Conservation (phyloP, 2,797 vertebrate species). For the Falco biarmicus region DNA sequence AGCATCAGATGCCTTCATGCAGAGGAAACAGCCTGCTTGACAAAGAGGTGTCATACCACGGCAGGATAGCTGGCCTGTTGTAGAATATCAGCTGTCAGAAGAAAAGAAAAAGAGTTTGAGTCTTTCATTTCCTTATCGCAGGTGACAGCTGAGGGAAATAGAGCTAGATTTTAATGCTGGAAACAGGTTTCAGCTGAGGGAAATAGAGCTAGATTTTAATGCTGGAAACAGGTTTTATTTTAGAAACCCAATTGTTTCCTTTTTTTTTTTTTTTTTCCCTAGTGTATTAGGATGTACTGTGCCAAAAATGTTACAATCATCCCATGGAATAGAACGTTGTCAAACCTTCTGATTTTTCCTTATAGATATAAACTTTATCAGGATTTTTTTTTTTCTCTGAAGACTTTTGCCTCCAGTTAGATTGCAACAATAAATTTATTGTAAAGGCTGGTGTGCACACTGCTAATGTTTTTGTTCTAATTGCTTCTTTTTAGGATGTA, state of each 20-base stretch:
- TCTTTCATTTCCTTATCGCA: neutral
- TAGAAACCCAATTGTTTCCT: neutral
- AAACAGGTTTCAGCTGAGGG: slow-evolving; percentile 13
- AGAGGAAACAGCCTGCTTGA: neutral
- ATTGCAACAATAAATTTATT: neutral
- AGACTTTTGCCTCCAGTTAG: neutral
- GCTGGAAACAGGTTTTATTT: neutral
- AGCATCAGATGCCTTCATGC: neutral
- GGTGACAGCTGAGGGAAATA: slow-evolving; percentile 11
- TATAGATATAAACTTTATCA: neutral
- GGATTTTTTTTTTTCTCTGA: neutral
- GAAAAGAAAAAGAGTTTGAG: neutral
- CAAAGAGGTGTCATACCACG: slow-evolving; percentile 5
- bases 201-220: neutral
- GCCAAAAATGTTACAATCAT: neutral
- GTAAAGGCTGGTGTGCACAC: neutral
- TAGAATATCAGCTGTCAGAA: slow-evolving; percentile 35
- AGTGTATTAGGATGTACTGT: neutral
- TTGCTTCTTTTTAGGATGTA: neutral
- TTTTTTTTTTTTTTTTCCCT: neutral
- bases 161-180: neutral
- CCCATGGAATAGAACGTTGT: neutral
- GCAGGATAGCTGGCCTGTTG: neutral
- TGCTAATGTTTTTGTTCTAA: neutral
- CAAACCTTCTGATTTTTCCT: neutral